phyloP scores from a whole-genome alignment of 2,113 vertebrate genomes.

The Crocuta crocuta region DNA sequence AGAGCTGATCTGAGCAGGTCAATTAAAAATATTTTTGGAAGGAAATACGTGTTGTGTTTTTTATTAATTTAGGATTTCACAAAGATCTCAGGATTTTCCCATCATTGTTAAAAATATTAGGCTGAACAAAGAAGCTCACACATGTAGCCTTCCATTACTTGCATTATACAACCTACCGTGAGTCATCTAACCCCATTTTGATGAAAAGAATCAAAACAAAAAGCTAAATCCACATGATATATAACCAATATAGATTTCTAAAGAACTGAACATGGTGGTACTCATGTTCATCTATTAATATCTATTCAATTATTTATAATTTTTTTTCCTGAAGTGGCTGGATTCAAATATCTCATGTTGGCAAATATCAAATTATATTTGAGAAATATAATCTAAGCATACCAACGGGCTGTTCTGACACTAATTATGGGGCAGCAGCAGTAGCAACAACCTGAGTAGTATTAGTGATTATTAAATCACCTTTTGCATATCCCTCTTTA shows the following conservation, averaged over 20 bases:
- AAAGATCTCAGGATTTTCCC: slow-evolving; percentile 19
- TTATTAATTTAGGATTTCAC: slow-evolving; percentile 25
- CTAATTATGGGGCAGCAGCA: neutral
- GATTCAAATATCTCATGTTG: slow-evolving; percentile 21
- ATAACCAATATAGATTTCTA: neutral
- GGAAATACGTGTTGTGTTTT: neutral
- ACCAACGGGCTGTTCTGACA: neutral
- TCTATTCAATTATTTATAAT: slow-evolving; percentile 18
- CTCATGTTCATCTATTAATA: neutral
- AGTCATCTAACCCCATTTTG: neutral
- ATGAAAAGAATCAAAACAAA: slow-evolving; percentile 33
- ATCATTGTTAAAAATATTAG: neutral
- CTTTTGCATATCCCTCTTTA: neutral
- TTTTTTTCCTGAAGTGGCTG: neutral
- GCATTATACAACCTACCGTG: slow-evolving; percentile 5
- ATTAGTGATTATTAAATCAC: neutral
- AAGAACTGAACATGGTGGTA: neutral
- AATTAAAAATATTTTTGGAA: slow-evolving; percentile 53
- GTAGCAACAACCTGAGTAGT: neutral
- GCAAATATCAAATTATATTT: slow-evolving; percentile 3
- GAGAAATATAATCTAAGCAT: neutral
- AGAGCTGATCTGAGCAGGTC: slow-evolving; percentile 11
- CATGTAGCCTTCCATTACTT: slow-evolving; percentile 11
- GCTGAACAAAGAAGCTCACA: slow-evolving; percentile 1
- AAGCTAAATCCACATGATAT: neutral